These are phyloP conservation scores for Oreochromis spilurus DNA, from an alignment of 2,113 vertebrate genomes.

Conservation along the genomic window DNA sequence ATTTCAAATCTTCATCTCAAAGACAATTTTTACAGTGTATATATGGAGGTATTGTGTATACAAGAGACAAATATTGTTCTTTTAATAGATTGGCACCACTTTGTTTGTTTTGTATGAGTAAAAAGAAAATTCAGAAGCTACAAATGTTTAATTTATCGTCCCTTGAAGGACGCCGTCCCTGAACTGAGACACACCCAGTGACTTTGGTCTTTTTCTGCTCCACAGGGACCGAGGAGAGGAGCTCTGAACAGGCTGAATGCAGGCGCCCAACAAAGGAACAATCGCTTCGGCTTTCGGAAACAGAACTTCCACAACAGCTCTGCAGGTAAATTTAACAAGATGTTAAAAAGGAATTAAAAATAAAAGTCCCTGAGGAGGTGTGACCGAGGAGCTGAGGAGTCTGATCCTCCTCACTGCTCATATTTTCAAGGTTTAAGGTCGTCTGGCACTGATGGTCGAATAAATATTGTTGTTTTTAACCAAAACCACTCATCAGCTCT, in stretches of 20 bases:
- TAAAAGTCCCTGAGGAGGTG: not conserved
- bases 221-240: slow-evolving; percentile 29
- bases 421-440: rapidly evolving
- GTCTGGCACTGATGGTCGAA: not conserved
- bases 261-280: slow-evolving; percentile 13
- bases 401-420: not conserved
- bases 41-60: not conserved
- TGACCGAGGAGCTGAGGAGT: not conserved
- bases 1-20: not conserved
- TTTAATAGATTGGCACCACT: not conserved
- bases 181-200: not conserved
- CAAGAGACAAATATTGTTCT: not conserved
- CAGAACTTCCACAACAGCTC: slow-evolving; percentile 20
- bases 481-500: not conserved
- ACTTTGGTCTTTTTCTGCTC: not conserved
- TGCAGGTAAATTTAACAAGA: slow-evolving; percentile 10
- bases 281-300: not conserved
- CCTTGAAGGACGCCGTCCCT: not conserved
- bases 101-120: not conserved
- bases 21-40: not conserved
- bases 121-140: not conserved
- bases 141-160: not conserved
- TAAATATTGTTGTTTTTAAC: not conserved
- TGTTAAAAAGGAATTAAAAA: rapidly evolving
- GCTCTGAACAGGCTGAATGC: not conserved